Base-by-base conservation (phyloP, 2,113 vertebrate genomes). In the Phycodurus eques region DNA sequence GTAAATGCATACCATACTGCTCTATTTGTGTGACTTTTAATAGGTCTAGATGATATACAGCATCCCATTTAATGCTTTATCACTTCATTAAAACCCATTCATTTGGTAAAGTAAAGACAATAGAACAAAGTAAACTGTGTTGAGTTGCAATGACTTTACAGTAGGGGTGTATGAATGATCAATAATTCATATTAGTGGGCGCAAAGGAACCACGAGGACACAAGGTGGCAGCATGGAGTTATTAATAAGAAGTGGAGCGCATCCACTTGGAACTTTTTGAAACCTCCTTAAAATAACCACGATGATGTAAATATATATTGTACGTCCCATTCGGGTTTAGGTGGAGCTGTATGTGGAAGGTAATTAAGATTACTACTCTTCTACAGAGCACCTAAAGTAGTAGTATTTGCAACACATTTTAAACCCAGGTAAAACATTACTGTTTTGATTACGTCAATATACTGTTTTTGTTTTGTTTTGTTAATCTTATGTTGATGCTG, bases 191-290 rank as follows among this genome's bases (percentile, higher is more conserved):
- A 8, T 15, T 57, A 3, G 8, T 19, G 53, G 20, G 53, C 20
- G 53, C 53, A 22, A 56, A 43, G 19, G 4, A 20, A n/a, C 11
- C 20, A 11, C 43, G 0, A 9, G 0, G 64, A 68, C 92, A 88
- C 88, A 79, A 88, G 92, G 74, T 92, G 92, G 91, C 88, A 84
- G 87, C 92, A 91, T 92, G 87, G 90, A 91, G 91, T 88, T 68
- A 85, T 67, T 53, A 57, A 44, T 84, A 69, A 82, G 67, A 68
- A 39, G 56, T 70, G 42, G 22, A 39, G 8, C 44, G 77, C 43
- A 15, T 59, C 13, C 33, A 14, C n/a, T 3, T 33, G 27, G 27
- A 12, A 6, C 35, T 20, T 51, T 51, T 8, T 47, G 17, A 51
- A 56, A n/a, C 15, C 62, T 7, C 6, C 12, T 10, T 13, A 43